Evolutionary conservation across 2,888 invertebrate genomes (phyloP), one percentile per base, ranked within the genome.

Genomic region (Trachelus iudaicus): DNA sequence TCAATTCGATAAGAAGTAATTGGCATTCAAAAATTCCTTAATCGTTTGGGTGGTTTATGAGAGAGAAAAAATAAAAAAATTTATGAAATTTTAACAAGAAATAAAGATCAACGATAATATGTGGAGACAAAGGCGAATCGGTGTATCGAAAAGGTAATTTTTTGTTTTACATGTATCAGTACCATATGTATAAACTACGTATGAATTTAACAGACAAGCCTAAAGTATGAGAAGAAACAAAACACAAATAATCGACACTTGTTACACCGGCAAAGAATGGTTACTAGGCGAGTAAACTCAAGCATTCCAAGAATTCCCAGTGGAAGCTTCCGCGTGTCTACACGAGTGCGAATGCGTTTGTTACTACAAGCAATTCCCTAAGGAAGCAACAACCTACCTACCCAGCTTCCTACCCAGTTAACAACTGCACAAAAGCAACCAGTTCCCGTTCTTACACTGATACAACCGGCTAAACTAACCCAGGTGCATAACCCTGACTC

Each of bases 81-180:
- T 56, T 56, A 9, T 23, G 23, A 23, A 56, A 56, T 56, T 56
- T 15, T 0, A 69, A 68, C 40, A 73, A 76, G 33, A 77, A 75
- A 88, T 80, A 84, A 87, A 88, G 76, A 82, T 84, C 73, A 88
- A 87, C 84, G 90, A 90, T 85, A 89, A 84, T 82, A 84, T 90
- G 85, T 90, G 90, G 87, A 85, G 91, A 75, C 90, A 91, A 81
- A 87, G 91, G 76, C 88, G 92, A 79, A 81, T 91, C 76, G 85
- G 86, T 69, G 88, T 92, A 77, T 91, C 92, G 11, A 92, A 91
- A 83, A 91, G 92, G 92, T 92, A 84, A 87, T 12, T 31, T 56
- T 56, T 56, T 56, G 23, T 56, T 56, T 56, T 56, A 23, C 56
- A 56, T 6, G 2, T 23, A 56, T 56, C 23, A 23, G 23, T 2